Evolutionary conservation across 2,113 vertebrate species (phyloP).

Genomic region (Cettia cetti): DNA sequence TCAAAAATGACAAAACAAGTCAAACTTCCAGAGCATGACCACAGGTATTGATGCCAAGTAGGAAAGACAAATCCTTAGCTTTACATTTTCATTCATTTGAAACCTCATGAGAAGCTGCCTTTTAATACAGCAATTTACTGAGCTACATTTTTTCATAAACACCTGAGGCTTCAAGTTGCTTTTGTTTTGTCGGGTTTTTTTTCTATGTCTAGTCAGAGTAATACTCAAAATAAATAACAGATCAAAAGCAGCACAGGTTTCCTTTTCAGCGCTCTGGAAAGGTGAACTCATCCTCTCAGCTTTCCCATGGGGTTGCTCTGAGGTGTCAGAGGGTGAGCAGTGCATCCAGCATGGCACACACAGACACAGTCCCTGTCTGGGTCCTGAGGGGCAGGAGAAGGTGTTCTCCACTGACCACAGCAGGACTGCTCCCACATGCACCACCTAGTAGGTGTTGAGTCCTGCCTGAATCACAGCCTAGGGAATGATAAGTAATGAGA

Average conservation of each 20-base stretch:
- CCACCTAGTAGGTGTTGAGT: background rate
- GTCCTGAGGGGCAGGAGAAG: background rate
- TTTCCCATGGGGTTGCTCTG: too few relatives aligned
- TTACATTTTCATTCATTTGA: background rate
- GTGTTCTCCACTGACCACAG: background rate
- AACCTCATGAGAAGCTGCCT: background rate
- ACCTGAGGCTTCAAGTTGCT: background rate
- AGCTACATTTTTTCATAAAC: background rate
- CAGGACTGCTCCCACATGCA: background rate
- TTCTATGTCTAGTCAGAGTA: background rate
- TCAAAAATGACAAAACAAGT: background rate
- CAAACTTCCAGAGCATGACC: background rate
- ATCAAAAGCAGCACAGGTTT: background rate
- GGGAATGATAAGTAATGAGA: background rate
- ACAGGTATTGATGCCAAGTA: background rate
- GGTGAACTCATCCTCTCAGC: background rate
- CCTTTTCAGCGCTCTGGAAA: rapidly evolving
- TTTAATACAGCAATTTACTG: background rate
- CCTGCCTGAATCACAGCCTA: background rate
- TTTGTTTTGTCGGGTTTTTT: background rate
- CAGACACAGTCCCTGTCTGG: rapidly evolving
- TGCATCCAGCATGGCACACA: rapidly evolving
- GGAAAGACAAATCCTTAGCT: background rate
- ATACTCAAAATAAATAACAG: background rate
- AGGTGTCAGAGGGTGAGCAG: background rate